These are phyloP conservation scores for Manacus vitellinus DNA, from an alignment of 2,113 vertebrate species.

Conservation along the genomic window DNA sequence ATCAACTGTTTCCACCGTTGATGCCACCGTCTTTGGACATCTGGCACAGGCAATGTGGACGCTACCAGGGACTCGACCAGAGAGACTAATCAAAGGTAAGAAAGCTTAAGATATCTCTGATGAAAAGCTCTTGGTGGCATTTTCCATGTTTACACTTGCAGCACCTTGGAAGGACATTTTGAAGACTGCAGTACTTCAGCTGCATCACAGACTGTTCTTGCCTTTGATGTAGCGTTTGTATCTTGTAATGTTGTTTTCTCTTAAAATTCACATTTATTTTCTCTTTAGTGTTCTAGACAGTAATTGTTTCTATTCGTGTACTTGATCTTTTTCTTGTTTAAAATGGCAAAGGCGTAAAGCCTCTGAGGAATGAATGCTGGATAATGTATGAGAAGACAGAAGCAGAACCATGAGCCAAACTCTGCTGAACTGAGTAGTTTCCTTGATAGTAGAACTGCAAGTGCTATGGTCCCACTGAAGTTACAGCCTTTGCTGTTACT, in stretches of 20 bases:
- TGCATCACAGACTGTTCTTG: not conserved
- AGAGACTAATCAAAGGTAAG: conserved; percentile 94
- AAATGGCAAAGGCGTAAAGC: not conserved
- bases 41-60: conserved; percentile 98
- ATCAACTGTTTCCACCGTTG: conserved; percentile 89
- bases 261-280: not conserved
- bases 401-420: not conserved
- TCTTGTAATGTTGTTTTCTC: not conserved
- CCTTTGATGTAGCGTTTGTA: not conserved
- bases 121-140: not conserved
- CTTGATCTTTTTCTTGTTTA: not conserved
- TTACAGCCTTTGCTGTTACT: not conserved
- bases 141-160: not conserved
- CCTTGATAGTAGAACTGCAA: not conserved
- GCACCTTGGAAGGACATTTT: not conserved
- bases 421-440: not conserved
- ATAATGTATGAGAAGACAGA: not conserved
- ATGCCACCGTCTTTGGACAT: conserved; percentile 95
- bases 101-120: not conserved
- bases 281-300: not conserved
- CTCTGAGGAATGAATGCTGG: not conserved
- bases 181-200: not conserved
- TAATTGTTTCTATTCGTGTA: not conserved
- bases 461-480: not conserved
- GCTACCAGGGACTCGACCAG: conserved; percentile 91